A percentile compares a stretch with the other conserved stretches of the same genome.
phyloP scores from a whole-genome alignment of 2,888 invertebrate species.

The Rhagonycha lutea region DNA sequence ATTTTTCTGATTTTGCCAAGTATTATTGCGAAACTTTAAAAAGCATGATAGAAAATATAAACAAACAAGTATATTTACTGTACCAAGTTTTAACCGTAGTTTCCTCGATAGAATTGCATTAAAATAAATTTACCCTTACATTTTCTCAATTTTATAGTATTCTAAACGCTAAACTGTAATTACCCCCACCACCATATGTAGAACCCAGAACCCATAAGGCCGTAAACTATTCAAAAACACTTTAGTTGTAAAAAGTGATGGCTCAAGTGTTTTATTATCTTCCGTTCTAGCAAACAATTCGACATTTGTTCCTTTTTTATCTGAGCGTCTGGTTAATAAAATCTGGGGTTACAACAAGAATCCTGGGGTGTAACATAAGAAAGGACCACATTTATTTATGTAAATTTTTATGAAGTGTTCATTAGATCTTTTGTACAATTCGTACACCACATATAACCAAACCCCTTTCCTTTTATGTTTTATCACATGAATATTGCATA shows the following conservation, averaged over 20 bases:
- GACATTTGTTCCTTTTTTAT: conserved; percentile 10
- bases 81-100: background rate
- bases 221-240: background rate
- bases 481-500: background rate
- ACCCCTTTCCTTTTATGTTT: background rate
- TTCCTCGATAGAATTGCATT: background rate
- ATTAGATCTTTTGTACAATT: conserved; percentile 20
- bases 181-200: background rate
- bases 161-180: background rate
- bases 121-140: background rate
- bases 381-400: conserved; percentile 28
- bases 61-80: background rate
- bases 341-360: conserved; percentile 20
- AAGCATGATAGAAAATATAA: background rate
- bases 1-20: background rate
- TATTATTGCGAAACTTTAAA: background rate
- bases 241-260: background rate
- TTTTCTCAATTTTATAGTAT: background rate
- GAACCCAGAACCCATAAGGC: background rate
- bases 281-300: conserved; percentile 9
- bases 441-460: conserved; percentile 6
- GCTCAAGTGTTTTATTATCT: conserved; percentile 8
- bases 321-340: conserved; percentile 16
- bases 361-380: conserved; percentile 25
- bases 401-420: conserved; percentile 23